Conservation (phyloP, 2,113 vertebrate species). For the Oophaga pumilio region DNA sequence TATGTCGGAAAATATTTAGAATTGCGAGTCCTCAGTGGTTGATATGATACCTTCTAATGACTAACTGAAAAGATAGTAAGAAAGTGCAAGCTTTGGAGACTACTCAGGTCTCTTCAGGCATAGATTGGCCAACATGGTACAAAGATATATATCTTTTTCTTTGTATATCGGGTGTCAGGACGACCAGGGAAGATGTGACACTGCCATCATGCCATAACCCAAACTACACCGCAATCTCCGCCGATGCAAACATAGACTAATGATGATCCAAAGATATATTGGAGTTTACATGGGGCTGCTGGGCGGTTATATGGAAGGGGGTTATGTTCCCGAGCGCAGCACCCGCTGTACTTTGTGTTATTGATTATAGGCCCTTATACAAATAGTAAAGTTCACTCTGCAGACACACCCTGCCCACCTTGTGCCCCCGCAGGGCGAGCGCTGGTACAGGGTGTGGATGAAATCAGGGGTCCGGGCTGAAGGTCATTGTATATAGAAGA, state of each 20-base stretch:
- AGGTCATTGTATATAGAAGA: too few species aligned
- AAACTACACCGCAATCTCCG: background rate
- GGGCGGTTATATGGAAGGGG: background rate
- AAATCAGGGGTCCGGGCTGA: too few species aligned
- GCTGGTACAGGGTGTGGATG: background rate
- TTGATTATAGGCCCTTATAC: constrained; percentile 35
- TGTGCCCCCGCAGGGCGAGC: background rate
- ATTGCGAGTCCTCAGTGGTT: too few species aligned
- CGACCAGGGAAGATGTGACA: background rate
- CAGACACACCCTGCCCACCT: constrained; percentile 55
- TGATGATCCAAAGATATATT: background rate
- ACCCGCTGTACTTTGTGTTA: constrained; percentile 26
- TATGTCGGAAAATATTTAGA: too few species aligned
- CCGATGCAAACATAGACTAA: background rate
- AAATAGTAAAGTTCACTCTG: constrained; percentile 57
- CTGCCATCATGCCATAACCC: background rate
- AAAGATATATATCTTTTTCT: too few species aligned
- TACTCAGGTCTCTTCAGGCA: too few species aligned
- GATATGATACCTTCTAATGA: too few species aligned
- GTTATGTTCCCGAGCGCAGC: background rate
- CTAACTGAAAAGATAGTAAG: too few species aligned
- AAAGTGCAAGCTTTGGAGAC: too few species aligned
- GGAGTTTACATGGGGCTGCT: background rate
- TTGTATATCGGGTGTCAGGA: background rate
- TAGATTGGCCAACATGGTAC: too few species aligned